These are phyloP conservation scores for Alviniconcha strummeri DNA, from an alignment of 2,888 invertebrate genomes.

Conservation along the genomic window DNA sequence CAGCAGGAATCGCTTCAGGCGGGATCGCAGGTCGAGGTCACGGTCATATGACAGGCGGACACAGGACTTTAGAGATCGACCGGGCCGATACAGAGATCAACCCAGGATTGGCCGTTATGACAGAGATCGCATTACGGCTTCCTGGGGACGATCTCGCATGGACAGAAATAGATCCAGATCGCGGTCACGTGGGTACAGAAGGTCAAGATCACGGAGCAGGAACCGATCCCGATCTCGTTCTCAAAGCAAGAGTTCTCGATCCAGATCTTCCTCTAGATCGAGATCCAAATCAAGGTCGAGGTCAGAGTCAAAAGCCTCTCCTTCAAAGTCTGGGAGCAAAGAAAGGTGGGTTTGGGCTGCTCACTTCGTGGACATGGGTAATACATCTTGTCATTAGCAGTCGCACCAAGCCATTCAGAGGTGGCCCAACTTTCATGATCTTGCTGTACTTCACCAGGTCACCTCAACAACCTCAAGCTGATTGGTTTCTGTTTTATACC, in stretches of 20 bases:
- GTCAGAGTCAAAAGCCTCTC: conserved; percentile 39
- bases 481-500: too few species aligned
- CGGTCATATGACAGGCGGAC: conserved; percentile 47
- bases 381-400: too few species aligned
- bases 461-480: too few species aligned
- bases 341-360: conserved; percentile 22
- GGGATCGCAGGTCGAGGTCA: conserved; percentile 44
- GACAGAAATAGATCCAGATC: conserved; percentile 47
- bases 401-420: too few species aligned
- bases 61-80: conserved; percentile 8
- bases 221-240: conserved; percentile 43
- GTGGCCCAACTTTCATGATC: too few species aligned
- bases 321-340: conserved; percentile 14
- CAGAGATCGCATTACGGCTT: conserved; percentile 1
- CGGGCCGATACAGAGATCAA: conserved; percentile 10
- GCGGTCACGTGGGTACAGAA: conserved; percentile 38
- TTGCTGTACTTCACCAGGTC: too few species aligned
- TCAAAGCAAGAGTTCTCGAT: conserved; percentile 54
- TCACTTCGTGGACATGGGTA: too few species aligned
- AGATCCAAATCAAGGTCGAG: conserved; percentile 64
- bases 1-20: conserved; percentile 14
- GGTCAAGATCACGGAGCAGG: conserved; percentile 38
- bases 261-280: conserved; percentile 54
- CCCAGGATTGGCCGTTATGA: conserved; percentile 25
- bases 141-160: conserved; percentile 1